phyloP scores from a whole-genome alignment of 2,113 vertebrate species.

The Neomonachus schauinslandi region DNA sequence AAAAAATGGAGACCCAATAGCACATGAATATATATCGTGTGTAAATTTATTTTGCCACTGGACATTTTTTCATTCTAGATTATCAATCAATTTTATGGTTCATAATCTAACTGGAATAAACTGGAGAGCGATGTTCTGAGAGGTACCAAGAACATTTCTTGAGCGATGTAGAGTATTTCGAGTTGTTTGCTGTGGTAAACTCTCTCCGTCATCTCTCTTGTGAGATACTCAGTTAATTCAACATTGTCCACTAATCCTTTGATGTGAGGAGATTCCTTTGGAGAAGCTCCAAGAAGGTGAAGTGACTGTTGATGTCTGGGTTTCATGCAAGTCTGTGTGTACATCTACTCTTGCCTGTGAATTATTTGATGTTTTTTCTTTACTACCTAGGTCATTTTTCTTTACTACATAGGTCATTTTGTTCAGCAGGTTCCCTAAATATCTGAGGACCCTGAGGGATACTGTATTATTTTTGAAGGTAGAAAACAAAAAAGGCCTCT shows the following conservation, averaged over 20 bases:
- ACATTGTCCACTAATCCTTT: background rate
- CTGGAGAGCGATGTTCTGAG: background rate
- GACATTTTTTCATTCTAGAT: background rate
- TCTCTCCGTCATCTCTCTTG: background rate
- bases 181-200: background rate
- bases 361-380: background rate
- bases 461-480: background rate
- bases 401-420: conserved; percentile 12
- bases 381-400: background rate
- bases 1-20: background rate
- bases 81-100: background rate
- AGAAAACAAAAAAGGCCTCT: background rate
- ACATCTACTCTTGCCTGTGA: background rate
- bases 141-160: background rate
- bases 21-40: background rate
- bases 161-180: background rate
- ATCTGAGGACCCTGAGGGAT: background rate
- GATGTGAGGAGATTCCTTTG: background rate
- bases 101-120: background rate
- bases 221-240: background rate
- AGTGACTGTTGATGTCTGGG: background rate
- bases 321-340: background rate
- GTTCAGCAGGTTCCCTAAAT: background rate
- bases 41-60: background rate
- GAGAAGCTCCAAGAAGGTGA: background rate